These are phyloP conservation scores for Eubasilissa splendida DNA, from an alignment of 2,888 invertebrate species.

Conservation along the genomic window DNA sequence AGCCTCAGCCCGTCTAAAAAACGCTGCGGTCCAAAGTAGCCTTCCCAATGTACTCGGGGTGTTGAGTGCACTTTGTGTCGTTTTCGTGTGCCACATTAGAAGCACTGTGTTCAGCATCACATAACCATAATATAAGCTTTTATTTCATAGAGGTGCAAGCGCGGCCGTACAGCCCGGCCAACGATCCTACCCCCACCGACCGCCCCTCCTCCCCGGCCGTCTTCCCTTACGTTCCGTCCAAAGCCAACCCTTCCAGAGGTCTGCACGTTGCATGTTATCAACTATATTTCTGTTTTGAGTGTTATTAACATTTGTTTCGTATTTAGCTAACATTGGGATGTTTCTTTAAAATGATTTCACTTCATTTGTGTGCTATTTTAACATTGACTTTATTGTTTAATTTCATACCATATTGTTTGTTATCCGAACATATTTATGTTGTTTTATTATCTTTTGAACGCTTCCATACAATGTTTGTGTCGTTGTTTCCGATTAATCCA, in stretches of 20 bases:
- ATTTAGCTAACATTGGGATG: neutral
- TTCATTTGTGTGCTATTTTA: no score
- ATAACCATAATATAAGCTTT: slow-evolving; percentile 44
- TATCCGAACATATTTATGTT: no score
- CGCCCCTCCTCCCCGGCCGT: slow-evolving; percentile 7
- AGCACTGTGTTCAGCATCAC: slow-evolving; percentile 48
- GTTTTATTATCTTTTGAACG: no score
- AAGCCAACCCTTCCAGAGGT: slow-evolving; percentile 29
- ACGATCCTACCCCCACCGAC: neutral
- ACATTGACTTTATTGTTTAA: no score
- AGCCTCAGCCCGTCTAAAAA: no score
- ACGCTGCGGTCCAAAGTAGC: neutral
- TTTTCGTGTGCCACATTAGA: slow-evolving; percentile 47
- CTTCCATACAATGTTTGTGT: no score
- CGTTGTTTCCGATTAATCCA: no score
- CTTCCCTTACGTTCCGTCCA: neutral
- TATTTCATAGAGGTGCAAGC: slow-evolving; percentile 55
- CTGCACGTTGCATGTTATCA: slow-evolving; percentile 54
- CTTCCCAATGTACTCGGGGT: slow-evolving; percentile 22
- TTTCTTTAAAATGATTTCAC: no score
- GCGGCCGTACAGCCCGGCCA: slow-evolving; percentile 57
- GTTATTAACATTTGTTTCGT: slow-evolving; percentile 17
- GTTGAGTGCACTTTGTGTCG: slow-evolving; percentile 25
- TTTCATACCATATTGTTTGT: no score
- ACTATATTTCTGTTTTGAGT: slow-evolving; percentile 31